phyloP scores from a whole-genome alignment of 1,140 invertebrate species.

The Drosophila kohkoa region DNA sequence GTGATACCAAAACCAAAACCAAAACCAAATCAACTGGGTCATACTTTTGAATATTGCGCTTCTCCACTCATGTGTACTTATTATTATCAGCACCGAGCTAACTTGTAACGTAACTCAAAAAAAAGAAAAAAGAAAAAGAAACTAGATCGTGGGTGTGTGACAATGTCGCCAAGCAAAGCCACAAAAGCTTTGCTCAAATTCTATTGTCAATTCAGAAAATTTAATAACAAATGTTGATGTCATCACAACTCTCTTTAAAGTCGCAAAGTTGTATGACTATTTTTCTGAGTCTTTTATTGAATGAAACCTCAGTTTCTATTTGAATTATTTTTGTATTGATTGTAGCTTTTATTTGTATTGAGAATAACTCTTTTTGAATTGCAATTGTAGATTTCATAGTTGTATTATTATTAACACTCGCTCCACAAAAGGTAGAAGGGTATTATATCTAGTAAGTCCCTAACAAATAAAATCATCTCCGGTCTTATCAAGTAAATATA shows the following conservation, averaged over 20 bases:
- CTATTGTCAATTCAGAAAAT: neutral
- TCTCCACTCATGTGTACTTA: conserved; percentile 5
- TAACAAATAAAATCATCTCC: too few species aligned
- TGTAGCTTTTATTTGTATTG: too few species aligned
- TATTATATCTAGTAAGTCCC: too few species aligned
- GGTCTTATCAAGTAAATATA: too few species aligned
- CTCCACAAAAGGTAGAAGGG: neutral
- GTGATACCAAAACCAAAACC: conserved; percentile 28
- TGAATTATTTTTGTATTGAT: too few species aligned
- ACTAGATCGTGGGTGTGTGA: conserved; percentile 19
- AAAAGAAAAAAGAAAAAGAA: neutral
- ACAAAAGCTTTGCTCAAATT: neutral
- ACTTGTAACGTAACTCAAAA: conserved; percentile 4
- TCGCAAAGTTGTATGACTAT: too few species aligned
- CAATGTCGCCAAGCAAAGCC: neutral
- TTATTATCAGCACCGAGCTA: conserved; percentile 8
- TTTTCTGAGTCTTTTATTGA: too few species aligned
- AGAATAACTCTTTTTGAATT: too few species aligned
- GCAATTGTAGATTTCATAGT: neutral
- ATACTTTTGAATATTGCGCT: conserved; percentile 36
- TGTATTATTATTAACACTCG: neutral
- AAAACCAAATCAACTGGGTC: conserved; percentile 49
- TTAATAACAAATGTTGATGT: neutral
- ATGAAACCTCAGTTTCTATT: too few species aligned
- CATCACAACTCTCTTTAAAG: neutral